Evolutionary conservation across 2,797 vertebrate species (phyloP), one percentile per base, ranked within the genome.

Genomic region (Manis pentadactyla): DNA sequence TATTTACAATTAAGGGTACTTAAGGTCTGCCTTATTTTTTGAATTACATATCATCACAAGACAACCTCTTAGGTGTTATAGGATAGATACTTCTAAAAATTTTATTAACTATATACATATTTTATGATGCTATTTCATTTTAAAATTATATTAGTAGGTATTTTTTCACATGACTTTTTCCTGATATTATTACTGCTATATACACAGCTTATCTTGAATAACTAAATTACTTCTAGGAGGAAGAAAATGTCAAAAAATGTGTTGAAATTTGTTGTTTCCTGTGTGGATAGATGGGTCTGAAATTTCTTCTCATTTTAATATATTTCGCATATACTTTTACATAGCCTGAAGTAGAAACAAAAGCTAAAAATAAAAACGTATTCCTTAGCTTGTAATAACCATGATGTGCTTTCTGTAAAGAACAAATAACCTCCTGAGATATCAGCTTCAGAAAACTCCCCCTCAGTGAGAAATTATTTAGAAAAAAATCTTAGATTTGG

Each of bases 321-420:
- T 46, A 87, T 81, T 89, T 93, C 0, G 0, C 83, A 92, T 81
- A 9, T 77, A 55, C 73, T 85, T 66, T 53, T 89, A 39, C 57
- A 94, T 73, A 95, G 66, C 66, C 87, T 90, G 66, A 87, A 95
- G 34, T 81, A 57, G 75, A 85, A 95, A 92, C 34, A 96, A 78
- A 79, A 87, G 10, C 15, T 73, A 42, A 85, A 94, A 93, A 90
- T 73, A 96, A 89, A 79, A 79, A 29, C 4, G 42, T 4, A 71
- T 59, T 53, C 12, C 12, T 88, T 39, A 83, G 2, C 7, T 87
- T 71, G 4, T 25, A 92, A 23, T 84, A 90, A 68, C 27, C n/a
- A 57, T 79, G 21, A 51, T 31, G 51, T 39, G 15, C 4, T 93
- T 84, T 29, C 39, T 64, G 1, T 39, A 68, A 96, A 87, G n/a